Percentiles rank a stretch among this genome's conserved stretches.
These are phyloP conservation scores for Phyllostomus discolor DNA, from an alignment of 2,113 vertebrate genomes.

Conservation along the genomic window DNA sequence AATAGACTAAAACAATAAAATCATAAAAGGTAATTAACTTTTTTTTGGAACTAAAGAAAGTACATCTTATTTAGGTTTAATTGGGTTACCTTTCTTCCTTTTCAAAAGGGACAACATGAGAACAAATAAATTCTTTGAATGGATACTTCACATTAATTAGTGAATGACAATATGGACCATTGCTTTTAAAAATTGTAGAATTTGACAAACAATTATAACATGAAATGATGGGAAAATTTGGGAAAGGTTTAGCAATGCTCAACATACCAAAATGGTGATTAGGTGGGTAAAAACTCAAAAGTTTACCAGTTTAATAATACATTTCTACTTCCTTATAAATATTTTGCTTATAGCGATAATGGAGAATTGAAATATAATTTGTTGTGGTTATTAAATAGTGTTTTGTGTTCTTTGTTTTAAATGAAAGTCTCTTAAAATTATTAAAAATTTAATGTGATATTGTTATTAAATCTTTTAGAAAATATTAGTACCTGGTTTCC, in stretches of 20 bases:
- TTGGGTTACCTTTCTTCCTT: background rate
- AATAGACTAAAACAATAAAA: background rate
- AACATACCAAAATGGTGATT: background rate
- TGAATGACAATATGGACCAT: background rate
- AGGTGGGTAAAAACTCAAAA: background rate
- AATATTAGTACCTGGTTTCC: background rate
- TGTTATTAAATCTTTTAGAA: background rate
- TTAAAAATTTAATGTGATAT: background rate
- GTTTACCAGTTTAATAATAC: background rate
- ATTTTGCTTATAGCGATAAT: background rate
- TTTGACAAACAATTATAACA: background rate
- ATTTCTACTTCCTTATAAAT: conserved; percentile 18
- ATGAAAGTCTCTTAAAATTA: background rate
- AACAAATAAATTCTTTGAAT: background rate
- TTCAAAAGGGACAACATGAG: background rate
- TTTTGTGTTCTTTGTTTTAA: background rate
- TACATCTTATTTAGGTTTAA: background rate
- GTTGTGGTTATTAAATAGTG: background rate
- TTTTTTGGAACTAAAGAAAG: background rate
- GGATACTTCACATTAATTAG: background rate
- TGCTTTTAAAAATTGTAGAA: background rate
- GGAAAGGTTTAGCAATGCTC: background rate
- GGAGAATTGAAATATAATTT: background rate
- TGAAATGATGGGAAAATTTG: background rate
- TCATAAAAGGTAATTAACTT: background rate